These are phyloP conservation scores for Periparus ater DNA, from an alignment of 2,797 vertebrate species.

Conservation along the genomic window DNA sequence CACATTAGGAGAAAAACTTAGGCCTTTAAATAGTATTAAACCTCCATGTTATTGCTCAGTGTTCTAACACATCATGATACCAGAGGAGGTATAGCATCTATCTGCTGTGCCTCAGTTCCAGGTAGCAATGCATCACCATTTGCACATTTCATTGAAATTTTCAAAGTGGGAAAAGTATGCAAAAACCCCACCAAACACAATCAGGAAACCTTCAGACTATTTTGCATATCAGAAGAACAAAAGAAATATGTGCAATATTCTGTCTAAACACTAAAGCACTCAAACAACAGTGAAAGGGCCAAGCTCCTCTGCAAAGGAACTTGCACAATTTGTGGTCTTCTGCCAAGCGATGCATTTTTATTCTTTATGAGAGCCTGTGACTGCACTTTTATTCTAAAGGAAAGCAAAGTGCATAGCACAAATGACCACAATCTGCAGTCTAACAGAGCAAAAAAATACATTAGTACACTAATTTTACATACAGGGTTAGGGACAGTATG, in stretches of 20 bases:
- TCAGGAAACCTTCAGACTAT: neutral
- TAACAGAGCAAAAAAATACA: neutral
- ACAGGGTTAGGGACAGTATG: neutral
- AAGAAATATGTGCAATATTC: rapidly evolving
- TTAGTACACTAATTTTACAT: neutral
- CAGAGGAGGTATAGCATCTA: neutral
- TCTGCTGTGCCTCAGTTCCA: neutral
- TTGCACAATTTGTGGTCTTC: neutral
- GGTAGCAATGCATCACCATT: neutral
- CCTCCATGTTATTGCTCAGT: neutral
- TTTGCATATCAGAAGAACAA: neutral
- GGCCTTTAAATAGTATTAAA: neutral
- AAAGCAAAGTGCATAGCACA: neutral
- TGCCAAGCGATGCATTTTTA: neutral
- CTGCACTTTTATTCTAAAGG: neutral
- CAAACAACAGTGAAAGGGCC: neutral
- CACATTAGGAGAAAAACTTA: neutral
- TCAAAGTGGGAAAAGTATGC: neutral
- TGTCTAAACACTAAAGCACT: neutral
- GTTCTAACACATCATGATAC: neutral
- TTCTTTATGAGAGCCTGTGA: neutral
- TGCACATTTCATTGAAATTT: neutral
- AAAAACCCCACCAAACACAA: neutral
- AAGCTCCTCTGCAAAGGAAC: neutral
- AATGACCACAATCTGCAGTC: neutral